A percentile compares a stretch with the other conserved stretches of the same genome.
Conservation (phyloP, 2,113 vertebrate genomes). For the Athene noctua region DNA sequence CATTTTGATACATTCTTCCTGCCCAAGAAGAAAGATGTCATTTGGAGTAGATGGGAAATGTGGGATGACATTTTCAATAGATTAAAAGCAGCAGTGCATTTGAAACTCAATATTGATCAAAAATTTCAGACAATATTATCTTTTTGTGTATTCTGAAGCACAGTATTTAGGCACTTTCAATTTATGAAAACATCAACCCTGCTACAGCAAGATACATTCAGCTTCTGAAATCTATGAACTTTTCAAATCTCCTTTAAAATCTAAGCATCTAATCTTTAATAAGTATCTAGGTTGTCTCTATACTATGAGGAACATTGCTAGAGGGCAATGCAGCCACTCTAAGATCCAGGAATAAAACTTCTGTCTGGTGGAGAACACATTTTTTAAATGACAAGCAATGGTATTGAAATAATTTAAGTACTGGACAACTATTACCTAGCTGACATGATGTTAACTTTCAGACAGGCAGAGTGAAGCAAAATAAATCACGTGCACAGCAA, state of each 20-base stretch:
- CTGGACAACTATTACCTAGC: not conserved
- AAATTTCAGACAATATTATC: not conserved
- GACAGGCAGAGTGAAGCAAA: not conserved
- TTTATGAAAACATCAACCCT: not conserved
- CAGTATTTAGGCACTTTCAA: not conserved
- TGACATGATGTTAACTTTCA: not conserved
- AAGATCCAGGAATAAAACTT: not conserved
- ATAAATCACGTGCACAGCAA: not conserved
- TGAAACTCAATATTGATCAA: not conserved
- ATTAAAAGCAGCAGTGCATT: not conserved
- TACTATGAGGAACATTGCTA: not conserved
- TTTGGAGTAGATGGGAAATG: not conserved
- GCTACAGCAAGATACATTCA: not conserved
- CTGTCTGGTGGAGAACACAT: not conserved
- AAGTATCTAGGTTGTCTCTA: not conserved
- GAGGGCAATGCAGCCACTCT: not conserved
- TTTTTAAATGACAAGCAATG: not conserved
- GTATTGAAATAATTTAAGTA: not conserved
- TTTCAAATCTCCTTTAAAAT: not conserved
- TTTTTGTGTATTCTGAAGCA: not conserved
- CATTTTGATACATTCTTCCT: not conserved
- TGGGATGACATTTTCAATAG: not conserved
- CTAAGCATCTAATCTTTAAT: not conserved
- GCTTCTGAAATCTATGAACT: not conserved
- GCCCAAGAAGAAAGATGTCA: not conserved